Evolutionary conservation across 1,140 invertebrate genomes (phyloP).

Genomic region (Fopius arisanus): DNA sequence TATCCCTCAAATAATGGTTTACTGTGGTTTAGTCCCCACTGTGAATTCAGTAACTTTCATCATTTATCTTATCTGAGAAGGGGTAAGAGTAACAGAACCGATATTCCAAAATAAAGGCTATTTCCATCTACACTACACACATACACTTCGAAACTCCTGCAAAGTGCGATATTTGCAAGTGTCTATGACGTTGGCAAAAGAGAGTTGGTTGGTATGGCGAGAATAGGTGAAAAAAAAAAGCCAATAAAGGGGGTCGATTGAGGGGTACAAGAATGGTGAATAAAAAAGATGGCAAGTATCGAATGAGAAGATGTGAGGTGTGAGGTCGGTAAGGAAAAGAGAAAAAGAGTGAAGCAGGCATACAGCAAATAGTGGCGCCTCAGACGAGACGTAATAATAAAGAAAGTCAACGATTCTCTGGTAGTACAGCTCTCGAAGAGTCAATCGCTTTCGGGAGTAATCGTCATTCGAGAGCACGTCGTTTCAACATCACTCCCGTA

Average conservation of each 20-base stretch:
- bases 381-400: slow-evolving; percentile 31
- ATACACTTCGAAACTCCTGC: too few species aligned
- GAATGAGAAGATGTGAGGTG: not conserved
- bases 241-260: not conserved
- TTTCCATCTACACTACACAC: too few species aligned
- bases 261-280: not conserved
- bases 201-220: not conserved
- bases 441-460: slow-evolving; percentile 25
- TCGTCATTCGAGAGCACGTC: slow-evolving; percentile 30
- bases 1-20: too few species aligned
- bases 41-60: not conserved
- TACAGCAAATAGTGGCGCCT: slow-evolving; percentile 14
- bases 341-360: not conserved
- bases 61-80: not conserved
- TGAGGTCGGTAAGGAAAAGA: not conserved
- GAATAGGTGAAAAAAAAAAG: not conserved
- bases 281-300: not conserved
- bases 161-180: not conserved
- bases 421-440: not conserved
- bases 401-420: slow-evolving; percentile 27
- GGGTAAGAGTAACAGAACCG: too few species aligned
- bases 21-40: too few species aligned
- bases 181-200: not conserved
- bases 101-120: too few species aligned
- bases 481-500: slow-evolving; percentile 24